Percentiles rank a stretch among this genome's conserved stretches.
Evolutionary conservation across 2,888 invertebrate species (phyloP).

Genomic region (Empis livida): DNA sequence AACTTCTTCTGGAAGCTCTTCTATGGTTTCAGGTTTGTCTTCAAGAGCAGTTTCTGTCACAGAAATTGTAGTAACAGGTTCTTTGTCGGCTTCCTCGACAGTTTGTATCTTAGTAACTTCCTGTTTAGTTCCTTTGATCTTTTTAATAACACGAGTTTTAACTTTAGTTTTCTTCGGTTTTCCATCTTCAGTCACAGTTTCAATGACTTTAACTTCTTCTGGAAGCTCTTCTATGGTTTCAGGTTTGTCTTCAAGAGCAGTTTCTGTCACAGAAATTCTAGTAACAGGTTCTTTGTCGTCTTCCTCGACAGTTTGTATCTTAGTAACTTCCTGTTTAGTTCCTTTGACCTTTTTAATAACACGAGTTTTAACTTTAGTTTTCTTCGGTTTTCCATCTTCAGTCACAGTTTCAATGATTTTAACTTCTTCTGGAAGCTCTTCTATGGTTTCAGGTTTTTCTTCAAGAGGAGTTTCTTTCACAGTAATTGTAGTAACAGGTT

Average conservation of each 20-base stretch:
- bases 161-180: conserved; percentile 17
- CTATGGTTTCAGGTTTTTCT: conserved; percentile 15
- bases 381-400: conserved; percentile 16
- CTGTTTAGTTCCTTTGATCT: conserved; percentile 14
- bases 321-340: conserved; percentile 28
- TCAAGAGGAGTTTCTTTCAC: conserved; percentile 18
- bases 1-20: conserved; percentile 28
- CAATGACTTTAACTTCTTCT: conserved; percentile 26
- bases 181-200: conserved; percentile 19
- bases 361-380: conserved; percentile 25
- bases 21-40: conserved; percentile 18
- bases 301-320: conserved; percentile 30
- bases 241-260: conserved; percentile 12
- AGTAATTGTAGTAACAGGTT: conserved; percentile 20
- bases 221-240: conserved; percentile 19
- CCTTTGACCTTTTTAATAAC: conserved; percentile 28
- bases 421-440: conserved; percentile 10
- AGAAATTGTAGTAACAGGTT: conserved; percentile 22
- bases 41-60: conserved; percentile 12
- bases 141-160: conserved; percentile 15
- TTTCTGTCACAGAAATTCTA: conserved; percentile 20
- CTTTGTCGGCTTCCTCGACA: conserved; percentile 22
- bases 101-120: conserved; percentile 29
- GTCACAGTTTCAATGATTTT: conserved; percentile 14
- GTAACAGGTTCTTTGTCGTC: conserved; percentile 30